phyloP scores from a whole-genome alignment of 2,888 invertebrate species.

The Blastobasis lacticolella region DNA sequence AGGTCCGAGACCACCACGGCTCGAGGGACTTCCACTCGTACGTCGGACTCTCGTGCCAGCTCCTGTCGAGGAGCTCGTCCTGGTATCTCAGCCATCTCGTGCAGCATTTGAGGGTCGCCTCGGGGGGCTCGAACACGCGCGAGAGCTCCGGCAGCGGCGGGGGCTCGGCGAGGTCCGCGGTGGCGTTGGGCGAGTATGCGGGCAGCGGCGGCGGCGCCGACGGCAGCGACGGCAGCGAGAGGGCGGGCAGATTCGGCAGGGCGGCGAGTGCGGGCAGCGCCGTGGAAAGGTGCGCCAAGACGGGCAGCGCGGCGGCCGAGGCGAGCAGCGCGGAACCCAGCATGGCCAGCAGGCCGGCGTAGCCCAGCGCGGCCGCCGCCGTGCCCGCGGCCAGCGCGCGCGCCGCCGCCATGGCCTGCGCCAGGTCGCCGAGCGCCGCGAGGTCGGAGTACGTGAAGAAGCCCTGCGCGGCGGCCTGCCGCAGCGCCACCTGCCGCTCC shows the following conservation, averaged over 20 bases:
- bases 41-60: constrained; percentile 28
- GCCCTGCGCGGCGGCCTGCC: constrained; percentile 81
- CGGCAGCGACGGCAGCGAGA: neutral
- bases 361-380: constrained; percentile 20
- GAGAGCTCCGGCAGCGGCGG: constrained; percentile 17
- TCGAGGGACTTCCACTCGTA: constrained; percentile 37
- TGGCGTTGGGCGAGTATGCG: constrained; percentile 18
- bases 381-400: constrained; percentile 10
- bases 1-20: constrained; percentile 43
- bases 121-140: constrained; percentile 13
- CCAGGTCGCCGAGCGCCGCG: constrained; percentile 50
- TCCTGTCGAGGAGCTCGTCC: constrained; percentile 17
- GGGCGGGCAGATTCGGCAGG: neutral
- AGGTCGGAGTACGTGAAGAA: constrained; percentile 91
- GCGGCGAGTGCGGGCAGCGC: constrained; percentile 4
- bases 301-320: constrained; percentile 12
- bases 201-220: neutral
- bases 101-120: constrained; percentile 38
- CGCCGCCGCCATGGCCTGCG: constrained; percentile 14
- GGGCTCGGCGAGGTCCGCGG: constrained; percentile 15
- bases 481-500: constrained; percentile 82
- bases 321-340: constrained; percentile 29
- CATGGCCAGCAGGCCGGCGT: constrained; percentile 24
- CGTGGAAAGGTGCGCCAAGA: neutral
- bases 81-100: constrained; percentile 36